Evolutionary conservation across 2,888 invertebrate genomes (phyloP).

Genomic region (Amphipoea oculea): DNA sequence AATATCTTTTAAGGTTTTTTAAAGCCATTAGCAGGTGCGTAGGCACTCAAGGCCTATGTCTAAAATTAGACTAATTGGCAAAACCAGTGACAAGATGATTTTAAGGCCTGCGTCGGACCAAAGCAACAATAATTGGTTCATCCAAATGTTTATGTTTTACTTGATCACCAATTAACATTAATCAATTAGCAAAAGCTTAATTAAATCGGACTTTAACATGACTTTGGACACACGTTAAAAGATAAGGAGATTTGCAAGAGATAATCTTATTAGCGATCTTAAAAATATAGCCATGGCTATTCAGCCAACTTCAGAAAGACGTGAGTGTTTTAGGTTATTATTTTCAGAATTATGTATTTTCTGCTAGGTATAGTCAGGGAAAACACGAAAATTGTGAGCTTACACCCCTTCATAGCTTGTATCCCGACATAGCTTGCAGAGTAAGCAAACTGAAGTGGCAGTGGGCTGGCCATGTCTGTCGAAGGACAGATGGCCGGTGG

Average conservation of each 20-base stretch:
- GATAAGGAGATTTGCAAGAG: conserved; percentile 18
- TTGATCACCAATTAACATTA: conserved; percentile 33
- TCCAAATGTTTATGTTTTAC: conserved; percentile 4
- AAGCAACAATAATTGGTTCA: conserved; percentile 23
- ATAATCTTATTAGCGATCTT: conserved; percentile 7
- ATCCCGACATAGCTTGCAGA: no score
- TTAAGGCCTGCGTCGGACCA: neutral
- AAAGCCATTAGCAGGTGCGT: neutral
- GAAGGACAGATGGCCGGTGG: no score
- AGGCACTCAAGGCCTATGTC: neutral
- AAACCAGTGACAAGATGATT: neutral
- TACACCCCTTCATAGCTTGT: no score
- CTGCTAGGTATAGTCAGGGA: neutral
- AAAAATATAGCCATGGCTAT: neutral
- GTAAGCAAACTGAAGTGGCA: no score
- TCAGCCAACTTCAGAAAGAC: neutral
- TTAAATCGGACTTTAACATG: conserved; percentile 1
- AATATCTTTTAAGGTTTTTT: neutral
- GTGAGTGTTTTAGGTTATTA: neutral
- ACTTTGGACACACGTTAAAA: neutral
- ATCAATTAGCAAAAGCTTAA: conserved; percentile 27
- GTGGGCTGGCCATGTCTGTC: no score
- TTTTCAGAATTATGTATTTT: neutral
- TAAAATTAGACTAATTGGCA: conserved; percentile 20
- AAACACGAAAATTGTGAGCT: neutral